Percentiles rank a stretch among this genome's conserved stretches.
phyloP scores from a whole-genome alignment of 2,113 vertebrate genomes.

The Grammomys surdaster region DNA sequence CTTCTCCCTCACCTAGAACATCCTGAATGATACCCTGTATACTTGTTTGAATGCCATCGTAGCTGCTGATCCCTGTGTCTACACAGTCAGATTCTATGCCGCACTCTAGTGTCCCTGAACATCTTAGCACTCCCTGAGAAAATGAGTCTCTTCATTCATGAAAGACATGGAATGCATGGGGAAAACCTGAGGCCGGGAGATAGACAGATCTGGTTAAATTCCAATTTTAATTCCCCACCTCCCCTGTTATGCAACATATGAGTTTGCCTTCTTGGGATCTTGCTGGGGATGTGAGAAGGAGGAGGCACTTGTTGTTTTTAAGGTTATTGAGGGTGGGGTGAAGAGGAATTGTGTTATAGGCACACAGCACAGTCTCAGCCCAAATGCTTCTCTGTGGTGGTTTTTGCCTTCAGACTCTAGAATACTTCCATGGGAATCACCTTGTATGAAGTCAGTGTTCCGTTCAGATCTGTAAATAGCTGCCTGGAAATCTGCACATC shows the following conservation, averaged over 20 bases:
- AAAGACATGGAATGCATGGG: neutral
- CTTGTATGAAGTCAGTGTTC: conserved; percentile 34
- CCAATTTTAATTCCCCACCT: neutral
- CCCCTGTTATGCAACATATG: neutral
- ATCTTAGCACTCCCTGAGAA: neutral
- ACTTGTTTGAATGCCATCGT: neutral
- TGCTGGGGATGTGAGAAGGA: neutral
- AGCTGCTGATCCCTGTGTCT: neutral
- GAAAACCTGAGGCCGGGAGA: neutral
- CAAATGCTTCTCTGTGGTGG: neutral
- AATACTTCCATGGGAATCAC: neutral
- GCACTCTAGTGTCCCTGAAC: neutral
- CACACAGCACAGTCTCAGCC: neutral
- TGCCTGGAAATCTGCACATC: neutral
- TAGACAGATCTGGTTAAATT: neutral
- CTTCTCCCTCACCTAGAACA: neutral
- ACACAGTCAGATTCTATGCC: neutral
- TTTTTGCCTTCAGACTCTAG: neutral
- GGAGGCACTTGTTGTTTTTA: neutral
- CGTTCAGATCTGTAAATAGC: neutral
- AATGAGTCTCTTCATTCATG: neutral
- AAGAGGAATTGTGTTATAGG: neutral
- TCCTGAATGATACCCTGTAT: neutral
- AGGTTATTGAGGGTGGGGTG: neutral
- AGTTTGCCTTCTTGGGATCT: neutral